These are phyloP conservation scores for Brachypteracias leptosomus DNA, from an alignment of 2,113 vertebrate species.

Conservation along the genomic window DNA sequence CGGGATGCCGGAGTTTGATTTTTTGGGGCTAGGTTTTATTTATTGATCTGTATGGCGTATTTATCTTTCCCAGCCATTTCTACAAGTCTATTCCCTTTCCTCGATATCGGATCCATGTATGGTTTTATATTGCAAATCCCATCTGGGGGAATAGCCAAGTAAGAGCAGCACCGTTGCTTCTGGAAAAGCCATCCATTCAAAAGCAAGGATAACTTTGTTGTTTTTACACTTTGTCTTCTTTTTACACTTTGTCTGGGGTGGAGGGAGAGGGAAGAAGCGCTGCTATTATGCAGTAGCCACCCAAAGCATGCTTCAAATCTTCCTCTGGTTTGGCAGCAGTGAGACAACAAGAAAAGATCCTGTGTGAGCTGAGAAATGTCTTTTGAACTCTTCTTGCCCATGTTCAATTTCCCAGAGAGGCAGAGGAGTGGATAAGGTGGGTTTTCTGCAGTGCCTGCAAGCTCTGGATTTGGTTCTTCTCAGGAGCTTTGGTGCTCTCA, in stretches of 20 bases:
- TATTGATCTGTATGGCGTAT: conserved; percentile 71
- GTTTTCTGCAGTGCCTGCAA: not conserved
- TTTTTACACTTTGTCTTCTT: conserved; percentile 60
- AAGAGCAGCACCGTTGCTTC: conserved; percentile 40
- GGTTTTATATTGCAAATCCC: conserved; percentile 71
- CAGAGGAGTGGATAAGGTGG: not conserved
- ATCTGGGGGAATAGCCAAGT: conserved; percentile 58
- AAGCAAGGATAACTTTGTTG: conserved; percentile 47
- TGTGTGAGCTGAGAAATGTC: not conserved
- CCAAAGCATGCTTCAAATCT: not conserved
- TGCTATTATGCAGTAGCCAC: conserved; percentile 19
- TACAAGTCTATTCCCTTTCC: conserved; percentile 69
- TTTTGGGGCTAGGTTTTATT: conserved; percentile 71
- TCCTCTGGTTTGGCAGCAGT: not conserved
- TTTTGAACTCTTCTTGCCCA: not conserved
- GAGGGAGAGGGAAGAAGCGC: conserved; percentile 3
- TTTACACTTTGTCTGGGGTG: conserved; percentile 47
- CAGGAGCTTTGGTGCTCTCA: not conserved
- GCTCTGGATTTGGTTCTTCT: not conserved
- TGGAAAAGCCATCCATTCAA: conserved; percentile 66
- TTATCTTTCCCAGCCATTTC: conserved; percentile 70
- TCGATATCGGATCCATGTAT: conserved; percentile 56
- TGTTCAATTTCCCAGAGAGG: not conserved
- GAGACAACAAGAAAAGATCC: conserved; percentile 41
- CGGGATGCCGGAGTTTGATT: conserved; percentile 62